Evolutionary conservation across 1,140 invertebrate species (phyloP).

Genomic region (Drosophila orosa): DNA sequence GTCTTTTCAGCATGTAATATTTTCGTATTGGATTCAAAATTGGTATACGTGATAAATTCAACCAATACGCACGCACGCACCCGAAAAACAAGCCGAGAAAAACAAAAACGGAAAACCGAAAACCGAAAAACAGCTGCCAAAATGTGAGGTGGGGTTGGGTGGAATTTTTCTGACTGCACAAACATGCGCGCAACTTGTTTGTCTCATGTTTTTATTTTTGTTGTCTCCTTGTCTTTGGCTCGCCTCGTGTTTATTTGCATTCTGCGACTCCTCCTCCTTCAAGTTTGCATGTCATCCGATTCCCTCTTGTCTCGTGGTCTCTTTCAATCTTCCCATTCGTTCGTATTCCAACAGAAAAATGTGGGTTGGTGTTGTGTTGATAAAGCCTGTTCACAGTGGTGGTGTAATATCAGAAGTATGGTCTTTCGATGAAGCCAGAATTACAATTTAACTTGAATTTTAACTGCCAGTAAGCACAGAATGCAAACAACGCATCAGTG

Average conservation of each 20-base stretch:
- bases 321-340: conserved; percentile 5
- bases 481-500: neutral
- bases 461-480: neutral
- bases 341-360: conserved; percentile 4
- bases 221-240: conserved; percentile 16
- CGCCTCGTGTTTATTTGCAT: conserved; percentile 33
- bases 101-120: conserved; percentile 18
- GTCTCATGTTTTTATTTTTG: conserved; percentile 35
- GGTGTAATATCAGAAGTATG: conserved; percentile 5
- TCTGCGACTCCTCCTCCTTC: conserved; percentile 8
- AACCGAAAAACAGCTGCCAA: conserved; percentile 33
- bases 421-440: neutral
- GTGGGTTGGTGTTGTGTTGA: conserved; percentile 4
- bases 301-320: conserved; percentile 4
- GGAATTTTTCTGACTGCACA: conserved; percentile 22
- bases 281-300: conserved; percentile 23
- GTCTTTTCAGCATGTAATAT: neutral
- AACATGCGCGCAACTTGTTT: conserved; percentile 55
- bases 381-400: conserved; percentile 9
- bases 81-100: conserved; percentile 32
- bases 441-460: neutral
- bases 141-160: conserved; percentile 7
- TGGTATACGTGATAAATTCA: conserved; percentile 72
- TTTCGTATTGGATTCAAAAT: conserved; percentile 39
- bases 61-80: conserved; percentile 67